Base-by-base conservation (phyloP, 2,888 invertebrate genomes). In the Stictocephala bisonia region DNA sequence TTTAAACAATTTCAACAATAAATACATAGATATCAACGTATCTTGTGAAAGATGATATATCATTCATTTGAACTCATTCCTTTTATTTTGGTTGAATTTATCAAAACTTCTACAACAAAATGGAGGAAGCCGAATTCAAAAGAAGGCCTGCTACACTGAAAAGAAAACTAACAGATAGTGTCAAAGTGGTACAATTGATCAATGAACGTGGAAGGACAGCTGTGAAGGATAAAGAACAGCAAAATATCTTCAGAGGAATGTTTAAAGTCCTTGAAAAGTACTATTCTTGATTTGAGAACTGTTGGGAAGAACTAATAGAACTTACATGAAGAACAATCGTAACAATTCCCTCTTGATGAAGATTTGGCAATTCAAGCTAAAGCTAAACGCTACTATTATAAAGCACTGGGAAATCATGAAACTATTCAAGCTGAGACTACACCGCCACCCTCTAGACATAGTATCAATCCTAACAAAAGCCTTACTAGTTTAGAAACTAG, bases 271-370 rank as follows among this genome's bases (percentile, higher is more conserved):
- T 69, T 27, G 69, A 69, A 20, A 29, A 29, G 18, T 29, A 44
- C n/a, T 50, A 27, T 50, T 24, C 22, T 18, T 22, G 40, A n/a
- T 69, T 24, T 69, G 26, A 48, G 4, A 6, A 24, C 1, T 11
- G 6, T n/a, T 69, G 51, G 69, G 69, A 69, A n/a, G 48, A 51
- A 26, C 15, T 69, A 13, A 22, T 44, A 15, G 68, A 69, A 26
- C 24, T 22, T 13, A 51, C 20, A 3, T 27, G 27, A 29, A 22
- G 1, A 24, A 6, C 15, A 29, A 15, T 26, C 41, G 11, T 2
- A 24, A 44, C 13, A 41, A n/a, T 69, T 51, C 15, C 51, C 50
- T 13, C 26, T 13, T 3, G 48, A 26, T 11, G 40, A 18, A 40
- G 67, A 67, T n/a, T 7, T 2, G 22, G n/a, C 40, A 41, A 41